A percentile compares a stretch with the other conserved stretches of the same genome.
Conservation (phyloP, 1,140 invertebrate genomes). For the Formica selysi region DNA sequence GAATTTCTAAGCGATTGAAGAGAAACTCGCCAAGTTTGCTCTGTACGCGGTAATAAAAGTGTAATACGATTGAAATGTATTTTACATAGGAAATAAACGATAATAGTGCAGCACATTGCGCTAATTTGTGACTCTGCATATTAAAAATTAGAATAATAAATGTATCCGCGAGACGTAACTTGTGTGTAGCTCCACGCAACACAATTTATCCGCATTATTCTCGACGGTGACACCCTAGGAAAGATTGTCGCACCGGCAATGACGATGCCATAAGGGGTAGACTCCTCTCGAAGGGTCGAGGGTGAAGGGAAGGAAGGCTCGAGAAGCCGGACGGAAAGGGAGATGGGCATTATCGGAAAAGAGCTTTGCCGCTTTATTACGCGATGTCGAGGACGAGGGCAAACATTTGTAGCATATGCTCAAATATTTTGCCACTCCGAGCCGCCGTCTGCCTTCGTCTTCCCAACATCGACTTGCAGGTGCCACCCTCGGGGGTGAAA, state of each 20-base stretch:
- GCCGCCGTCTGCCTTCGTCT: conserved; percentile 11
- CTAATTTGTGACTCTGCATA: background rate
- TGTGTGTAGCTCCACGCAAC: too few species aligned
- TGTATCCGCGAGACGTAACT: conserved; percentile 1
- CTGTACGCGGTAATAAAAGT: background rate
- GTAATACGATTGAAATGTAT: background rate
- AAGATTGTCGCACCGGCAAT: conserved; percentile 13
- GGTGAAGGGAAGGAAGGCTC: background rate
- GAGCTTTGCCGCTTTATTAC: conserved; percentile 80
- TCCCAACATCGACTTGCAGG: conserved; percentile 28
- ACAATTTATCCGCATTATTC: conserved; percentile 53
- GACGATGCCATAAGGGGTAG: conserved; percentile 25
- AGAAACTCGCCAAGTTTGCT: background rate
- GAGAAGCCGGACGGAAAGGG: conserved; percentile 70
- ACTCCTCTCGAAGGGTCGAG: background rate
- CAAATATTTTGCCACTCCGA: conserved; percentile 77
- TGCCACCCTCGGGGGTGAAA: conserved; percentile 40
- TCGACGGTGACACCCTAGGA: conserved; percentile 7
- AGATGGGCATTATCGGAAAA: conserved; percentile 79
- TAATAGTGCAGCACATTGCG: background rate
- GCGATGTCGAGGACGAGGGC: conserved; percentile 68
- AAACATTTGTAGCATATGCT: conserved; percentile 80
- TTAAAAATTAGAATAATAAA: conserved; percentile 21
- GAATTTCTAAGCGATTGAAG: background rate
- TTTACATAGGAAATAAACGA: background rate